Evolutionary conservation across 2,888 invertebrate genomes (phyloP), one percentile per base, ranked within the genome.

Genomic region (Sericinus montela): DNA sequence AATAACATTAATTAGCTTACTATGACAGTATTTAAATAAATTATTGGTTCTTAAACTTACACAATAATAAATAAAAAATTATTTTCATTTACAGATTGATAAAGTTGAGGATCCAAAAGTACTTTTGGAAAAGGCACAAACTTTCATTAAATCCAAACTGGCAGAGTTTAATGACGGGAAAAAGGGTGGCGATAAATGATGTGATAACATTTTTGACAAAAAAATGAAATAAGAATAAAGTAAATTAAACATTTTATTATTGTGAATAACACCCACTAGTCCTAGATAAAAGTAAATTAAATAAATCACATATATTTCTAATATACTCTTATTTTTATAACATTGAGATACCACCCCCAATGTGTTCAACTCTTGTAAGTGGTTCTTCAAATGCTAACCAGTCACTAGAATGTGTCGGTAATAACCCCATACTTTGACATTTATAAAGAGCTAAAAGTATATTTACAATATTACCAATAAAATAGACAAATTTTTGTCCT

Each of bases 361-460:
- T 93, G 82, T 94, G 95, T 80, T 97, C 97, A 51, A 95, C 90
- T 69, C 96, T 90, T 45, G 93, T 92, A 72, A 95, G 95, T 1
- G 98, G 96, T 72, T 98, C 96, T 46, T 97, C 96, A 90, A 99
- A 99, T 46, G 98, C 98, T 53, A 99, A 84, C 99, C 99, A 99
- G 80, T 99, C 99, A 34, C 98, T 98, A 0, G 98, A 94, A 83
- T 99, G 98, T 41, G 98, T 98, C 1, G 99, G 99, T 46, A 99
- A 83, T 19, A 99, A 80, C 1, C 98, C 99, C 98, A 99, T 98
- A 55, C 97, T 97, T 69, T 98, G 98, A 76, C 98, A 99, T 82
- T 99, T 99, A 75, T 98, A 99, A 34, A 99, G 86, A 16, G 98
- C 98, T 59, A 99, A 80, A 0, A 93, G 93, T 54, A 99, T 93